These are phyloP conservation scores for Dolichopus griseipennis DNA, from an alignment of 2,888 invertebrate genomes.

Conservation along the genomic window DNA sequence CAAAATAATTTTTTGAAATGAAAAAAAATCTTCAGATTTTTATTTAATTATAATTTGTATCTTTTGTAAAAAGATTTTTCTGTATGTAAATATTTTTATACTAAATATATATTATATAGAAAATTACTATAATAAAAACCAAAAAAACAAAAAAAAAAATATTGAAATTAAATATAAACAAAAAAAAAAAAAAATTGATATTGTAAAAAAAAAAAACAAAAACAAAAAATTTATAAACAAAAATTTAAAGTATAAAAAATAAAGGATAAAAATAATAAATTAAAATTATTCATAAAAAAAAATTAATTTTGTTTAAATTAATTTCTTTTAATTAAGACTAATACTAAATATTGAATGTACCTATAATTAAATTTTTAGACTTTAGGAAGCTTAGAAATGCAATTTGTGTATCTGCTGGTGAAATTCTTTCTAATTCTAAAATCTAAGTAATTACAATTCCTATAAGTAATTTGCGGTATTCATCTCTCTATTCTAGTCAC, in stretches of 20 bases:
- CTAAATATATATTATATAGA: neutral
- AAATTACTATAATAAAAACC: no score
- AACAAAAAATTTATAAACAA: neutral
- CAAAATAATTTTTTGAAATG: no score
- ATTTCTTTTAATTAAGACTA: no score
- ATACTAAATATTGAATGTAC: no score
- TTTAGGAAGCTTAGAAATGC: no score
- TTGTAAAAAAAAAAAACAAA: neutral
- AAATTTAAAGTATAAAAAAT: neutral
- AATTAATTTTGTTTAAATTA: no score
- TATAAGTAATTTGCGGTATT: no score
- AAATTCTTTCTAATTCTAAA: no score
- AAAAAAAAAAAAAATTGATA: neutral
- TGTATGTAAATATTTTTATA: constrained; percentile 1
- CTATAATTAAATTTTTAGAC: no score
- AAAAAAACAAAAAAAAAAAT: neutral
- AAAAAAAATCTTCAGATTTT: neutral
- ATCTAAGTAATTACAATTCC: no score
- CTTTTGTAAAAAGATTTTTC: neutral
- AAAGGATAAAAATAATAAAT: neutral
- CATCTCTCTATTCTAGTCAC: no score
- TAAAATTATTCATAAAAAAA: neutral
- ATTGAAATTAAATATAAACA: neutral
- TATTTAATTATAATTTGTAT: neutral
- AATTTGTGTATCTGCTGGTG: no score